These are phyloP conservation scores for Alaudala cheleensis DNA, from an alignment of 2,113 vertebrate genomes.

Conservation along the genomic window DNA sequence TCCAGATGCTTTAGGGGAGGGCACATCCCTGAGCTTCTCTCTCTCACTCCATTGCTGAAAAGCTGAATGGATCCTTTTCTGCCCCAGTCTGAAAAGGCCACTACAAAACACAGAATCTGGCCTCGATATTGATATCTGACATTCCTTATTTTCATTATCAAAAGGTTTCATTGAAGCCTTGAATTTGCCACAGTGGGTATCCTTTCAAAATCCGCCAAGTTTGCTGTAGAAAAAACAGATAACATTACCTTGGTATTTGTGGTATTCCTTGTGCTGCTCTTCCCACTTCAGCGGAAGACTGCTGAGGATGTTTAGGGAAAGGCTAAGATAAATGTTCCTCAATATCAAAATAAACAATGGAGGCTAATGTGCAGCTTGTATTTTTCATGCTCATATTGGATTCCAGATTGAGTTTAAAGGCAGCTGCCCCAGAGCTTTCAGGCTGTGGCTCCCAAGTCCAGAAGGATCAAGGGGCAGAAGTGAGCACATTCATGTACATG, in stretches of 20 bases:
- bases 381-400: constrained; percentile 14
- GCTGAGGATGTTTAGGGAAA: constrained; percentile 62
- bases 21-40: neutral
- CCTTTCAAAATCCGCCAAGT: constrained; percentile 55
- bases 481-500: neutral
- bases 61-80: neutral
- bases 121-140: neutral
- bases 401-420: neutral
- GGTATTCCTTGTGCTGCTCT: constrained; percentile 46
- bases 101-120: neutral
- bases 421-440: neutral
- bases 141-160: constrained; percentile 45
- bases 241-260: constrained; percentile 49
- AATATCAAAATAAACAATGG: constrained; percentile 52
- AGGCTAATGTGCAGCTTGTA: neutral
- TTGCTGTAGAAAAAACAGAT: constrained; percentile 49
- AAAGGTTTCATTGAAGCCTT: constrained; percentile 30
- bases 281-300: constrained; percentile 34
- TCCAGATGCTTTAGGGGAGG: neutral
- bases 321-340: constrained; percentile 62
- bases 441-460: neutral
- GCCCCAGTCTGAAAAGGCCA: neutral
- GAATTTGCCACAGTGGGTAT: constrained; percentile 48
- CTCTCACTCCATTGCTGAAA: neutral
- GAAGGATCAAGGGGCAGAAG: neutral